phyloP scores from a whole-genome alignment of 2,888 invertebrate genomes.

The Cataglyphis altisquamis region DNA sequence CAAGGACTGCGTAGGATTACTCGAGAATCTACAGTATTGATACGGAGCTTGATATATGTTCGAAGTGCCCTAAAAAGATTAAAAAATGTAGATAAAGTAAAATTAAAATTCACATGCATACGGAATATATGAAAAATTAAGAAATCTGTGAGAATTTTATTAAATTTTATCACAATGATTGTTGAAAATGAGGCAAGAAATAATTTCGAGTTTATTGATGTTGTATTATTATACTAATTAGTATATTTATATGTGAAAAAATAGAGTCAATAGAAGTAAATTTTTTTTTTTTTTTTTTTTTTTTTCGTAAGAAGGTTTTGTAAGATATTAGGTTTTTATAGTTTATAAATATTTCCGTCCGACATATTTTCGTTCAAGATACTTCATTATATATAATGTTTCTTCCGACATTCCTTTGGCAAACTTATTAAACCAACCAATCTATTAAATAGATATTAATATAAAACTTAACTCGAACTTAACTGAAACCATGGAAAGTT shows the following conservation, averaged over 20 bases:
- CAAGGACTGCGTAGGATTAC: conserved; percentile 2
- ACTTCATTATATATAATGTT: background rate
- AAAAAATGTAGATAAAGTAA: background rate
- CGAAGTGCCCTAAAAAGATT: background rate
- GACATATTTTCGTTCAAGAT: background rate
- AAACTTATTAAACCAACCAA: background rate
- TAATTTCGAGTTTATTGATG: background rate
- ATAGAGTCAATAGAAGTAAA: background rate
- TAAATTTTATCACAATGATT: background rate
- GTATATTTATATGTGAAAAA: background rate
- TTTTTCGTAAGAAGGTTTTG: background rate
- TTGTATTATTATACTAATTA: background rate
- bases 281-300: background rate
- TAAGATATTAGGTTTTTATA: background rate
- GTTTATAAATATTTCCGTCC: background rate
- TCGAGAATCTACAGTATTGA: background rate
- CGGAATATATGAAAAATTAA: background rate
- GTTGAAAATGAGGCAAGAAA: background rate
- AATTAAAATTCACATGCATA: background rate
- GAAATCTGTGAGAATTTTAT: background rate
- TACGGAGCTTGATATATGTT: background rate
- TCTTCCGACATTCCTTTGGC: background rate
- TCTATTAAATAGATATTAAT: background rate
- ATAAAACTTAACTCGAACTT: background rate
- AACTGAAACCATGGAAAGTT: background rate